These are phyloP conservation scores for Varanus komodoensis DNA, from an alignment of 2,113 vertebrate species.

Conservation along the genomic window DNA sequence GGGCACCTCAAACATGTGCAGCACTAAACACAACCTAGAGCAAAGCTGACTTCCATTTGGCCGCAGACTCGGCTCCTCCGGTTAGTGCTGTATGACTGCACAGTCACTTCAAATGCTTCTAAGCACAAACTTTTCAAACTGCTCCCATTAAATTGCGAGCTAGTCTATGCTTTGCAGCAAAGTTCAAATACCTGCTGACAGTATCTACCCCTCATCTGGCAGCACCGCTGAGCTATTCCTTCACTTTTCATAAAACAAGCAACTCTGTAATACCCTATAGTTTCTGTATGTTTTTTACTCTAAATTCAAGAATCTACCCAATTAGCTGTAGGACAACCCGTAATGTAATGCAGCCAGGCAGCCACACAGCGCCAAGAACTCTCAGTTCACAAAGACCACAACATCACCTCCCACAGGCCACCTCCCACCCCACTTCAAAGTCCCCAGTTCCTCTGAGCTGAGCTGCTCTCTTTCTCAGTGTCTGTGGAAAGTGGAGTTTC, in stretches of 20 bases:
- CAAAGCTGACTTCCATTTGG: background rate
- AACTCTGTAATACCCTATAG: background rate
- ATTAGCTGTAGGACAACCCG: background rate
- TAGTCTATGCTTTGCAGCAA: background rate
- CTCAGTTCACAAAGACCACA: too few species aligned
- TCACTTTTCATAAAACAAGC: background rate
- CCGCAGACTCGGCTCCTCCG: background rate
- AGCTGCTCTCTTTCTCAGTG: too few species aligned
- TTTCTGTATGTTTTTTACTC: background rate
- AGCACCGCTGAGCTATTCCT: too few species aligned
- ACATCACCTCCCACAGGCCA: background rate
- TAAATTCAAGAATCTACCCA: background rate
- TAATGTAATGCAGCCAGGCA: too few species aligned
- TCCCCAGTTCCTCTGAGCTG: too few species aligned
- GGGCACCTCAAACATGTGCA: too few species aligned
- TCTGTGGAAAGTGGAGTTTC: too few species aligned
- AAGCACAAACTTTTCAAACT: too few species aligned
- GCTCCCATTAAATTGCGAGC: background rate
- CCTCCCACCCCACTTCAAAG: background rate
- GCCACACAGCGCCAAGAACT: too few species aligned
- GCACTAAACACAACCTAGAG: background rate
- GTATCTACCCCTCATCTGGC: background rate
- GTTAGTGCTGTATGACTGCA: too few species aligned
- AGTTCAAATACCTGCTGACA: background rate
- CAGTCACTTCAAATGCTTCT: too few species aligned